Percentiles rank a stretch among this genome's conserved stretches.
phyloP scores from a whole-genome alignment of 2,888 invertebrate genomes.

The Mesochorus sp. region DNA sequence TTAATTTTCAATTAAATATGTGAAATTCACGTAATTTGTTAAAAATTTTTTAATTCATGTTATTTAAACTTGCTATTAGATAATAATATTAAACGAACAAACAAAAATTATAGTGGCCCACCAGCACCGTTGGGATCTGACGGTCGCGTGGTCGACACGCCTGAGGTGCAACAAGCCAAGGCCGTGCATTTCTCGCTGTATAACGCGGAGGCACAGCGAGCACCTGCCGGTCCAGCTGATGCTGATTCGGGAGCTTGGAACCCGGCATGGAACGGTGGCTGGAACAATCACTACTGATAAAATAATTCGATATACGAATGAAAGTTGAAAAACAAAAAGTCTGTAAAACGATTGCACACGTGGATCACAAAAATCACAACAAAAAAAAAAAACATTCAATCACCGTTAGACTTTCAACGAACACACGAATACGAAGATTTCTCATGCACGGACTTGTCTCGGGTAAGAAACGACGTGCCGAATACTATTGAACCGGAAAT shows the following conservation, averaged over 20 bases:
- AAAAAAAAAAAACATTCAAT: no score
- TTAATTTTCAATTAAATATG: not conserved
- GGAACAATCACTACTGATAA: constrained; percentile 66
- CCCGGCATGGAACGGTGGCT: constrained; percentile 67
- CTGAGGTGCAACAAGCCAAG: constrained; percentile 81
- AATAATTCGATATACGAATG: constrained; percentile 7
- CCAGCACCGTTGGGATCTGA: constrained; percentile 80
- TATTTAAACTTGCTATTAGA: no score
- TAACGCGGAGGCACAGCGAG: constrained; percentile 74
- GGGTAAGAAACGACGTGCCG: not conserved
- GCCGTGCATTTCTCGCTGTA: constrained; percentile 79
- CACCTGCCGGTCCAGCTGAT: constrained; percentile 67
- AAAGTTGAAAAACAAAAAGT: constrained; percentile 3
- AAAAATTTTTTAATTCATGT: no score
- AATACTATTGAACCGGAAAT: not conserved
- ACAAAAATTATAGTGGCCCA: constrained; percentile 73
- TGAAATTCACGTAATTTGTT: no score
- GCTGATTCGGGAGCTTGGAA: constrained; percentile 72
- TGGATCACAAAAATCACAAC: constrained; percentile 4
- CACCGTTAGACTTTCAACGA: no score
- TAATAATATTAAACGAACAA: constrained; percentile 5
- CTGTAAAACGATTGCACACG: not conserved
- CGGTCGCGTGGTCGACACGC: constrained; percentile 80
- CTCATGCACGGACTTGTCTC: not conserved
- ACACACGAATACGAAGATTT: not conserved